Evolutionary conservation across 2,888 invertebrate genomes (phyloP).

Genomic region (Tiliacea aurago): DNA sequence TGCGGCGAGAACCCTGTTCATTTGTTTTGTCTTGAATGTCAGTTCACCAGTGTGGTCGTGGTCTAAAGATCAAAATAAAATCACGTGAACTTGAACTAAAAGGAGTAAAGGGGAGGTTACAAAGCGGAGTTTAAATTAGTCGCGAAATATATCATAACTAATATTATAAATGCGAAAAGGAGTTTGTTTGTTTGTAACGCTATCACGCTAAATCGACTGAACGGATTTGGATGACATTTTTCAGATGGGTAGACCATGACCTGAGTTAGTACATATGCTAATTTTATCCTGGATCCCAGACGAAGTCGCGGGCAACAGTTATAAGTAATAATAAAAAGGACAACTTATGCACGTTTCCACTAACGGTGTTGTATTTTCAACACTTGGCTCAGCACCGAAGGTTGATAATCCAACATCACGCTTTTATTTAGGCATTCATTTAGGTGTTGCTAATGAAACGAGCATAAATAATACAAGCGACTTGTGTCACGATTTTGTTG

Average conservation of each 20-base stretch:
- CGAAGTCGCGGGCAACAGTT: no score
- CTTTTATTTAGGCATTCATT: background rate
- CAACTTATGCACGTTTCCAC: background rate
- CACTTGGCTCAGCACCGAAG: background rate
- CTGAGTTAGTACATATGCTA: no score
- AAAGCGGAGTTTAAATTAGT: slow-evolving; percentile 11
- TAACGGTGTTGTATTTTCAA: background rate
- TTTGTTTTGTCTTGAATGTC: slow-evolving; percentile 22
- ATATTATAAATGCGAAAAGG: no score
- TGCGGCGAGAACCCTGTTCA: background rate
- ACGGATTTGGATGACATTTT: no score
- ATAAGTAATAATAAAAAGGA: background rate
- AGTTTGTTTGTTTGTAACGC: no score
- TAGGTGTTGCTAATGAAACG: background rate
- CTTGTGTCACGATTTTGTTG: background rate
- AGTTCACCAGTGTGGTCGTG: slow-evolving; percentile 14
- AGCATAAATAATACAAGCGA: background rate
- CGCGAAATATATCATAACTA: background rate
- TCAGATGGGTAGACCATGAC: no score
- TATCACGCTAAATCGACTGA: no score
- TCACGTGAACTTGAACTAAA: background rate
- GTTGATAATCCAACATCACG: background rate
- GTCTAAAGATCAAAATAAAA: slow-evolving; percentile 30
- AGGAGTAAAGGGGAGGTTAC: slow-evolving; percentile 4
- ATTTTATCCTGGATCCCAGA: no score